These are phyloP conservation scores for Miichthys miiuy DNA, from an alignment of 2,797 vertebrate species.

Conservation along the genomic window DNA sequence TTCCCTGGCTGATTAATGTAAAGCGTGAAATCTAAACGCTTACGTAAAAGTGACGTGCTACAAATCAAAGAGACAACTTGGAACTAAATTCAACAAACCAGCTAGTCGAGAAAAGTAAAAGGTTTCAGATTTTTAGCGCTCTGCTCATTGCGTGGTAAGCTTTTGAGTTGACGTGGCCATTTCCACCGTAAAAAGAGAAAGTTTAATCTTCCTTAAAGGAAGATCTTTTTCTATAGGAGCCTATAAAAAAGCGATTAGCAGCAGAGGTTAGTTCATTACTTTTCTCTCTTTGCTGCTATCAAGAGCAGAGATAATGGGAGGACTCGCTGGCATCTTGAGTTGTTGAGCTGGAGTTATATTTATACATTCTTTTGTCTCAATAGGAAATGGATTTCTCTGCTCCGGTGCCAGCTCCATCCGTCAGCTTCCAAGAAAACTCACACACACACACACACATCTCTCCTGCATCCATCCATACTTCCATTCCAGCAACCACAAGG, in stretches of 20 bases:
- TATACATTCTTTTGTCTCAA: slow-evolving; percentile 79
- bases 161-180: slow-evolving; percentile 27
- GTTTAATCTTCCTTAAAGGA: slow-evolving; percentile 74
- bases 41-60: slow-evolving; percentile 71
- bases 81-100: slow-evolving; percentile 55
- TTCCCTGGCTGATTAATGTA: slow-evolving; percentile 81
- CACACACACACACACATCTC: no score
- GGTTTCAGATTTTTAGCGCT: slow-evolving; percentile 30
- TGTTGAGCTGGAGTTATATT: slow-evolving; percentile 77
- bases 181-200: slow-evolving; percentile 73
- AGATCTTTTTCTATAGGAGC: slow-evolving; percentile 64
- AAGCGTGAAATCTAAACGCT: slow-evolving; percentile 79
- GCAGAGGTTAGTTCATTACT: slow-evolving; percentile 82
- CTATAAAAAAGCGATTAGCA: slow-evolving; percentile 79
- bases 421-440: slow-evolving; percentile 61
- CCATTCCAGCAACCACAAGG: slow-evolving; percentile 38
- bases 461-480: slow-evolving; percentile 43
- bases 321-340: slow-evolving; percentile 65
- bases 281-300: slow-evolving; percentile 77
- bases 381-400: slow-evolving; percentile 68
- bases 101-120: slow-evolving; percentile 45
- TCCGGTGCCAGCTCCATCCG: slow-evolving; percentile 49
- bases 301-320: slow-evolving; percentile 77
- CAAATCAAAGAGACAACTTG: slow-evolving; percentile 66
- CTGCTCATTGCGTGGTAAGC: slow-evolving; percentile 12